Evolutionary conservation across 2,797 vertebrate genomes (phyloP).

Genomic region (Anguilla marmorata): DNA sequence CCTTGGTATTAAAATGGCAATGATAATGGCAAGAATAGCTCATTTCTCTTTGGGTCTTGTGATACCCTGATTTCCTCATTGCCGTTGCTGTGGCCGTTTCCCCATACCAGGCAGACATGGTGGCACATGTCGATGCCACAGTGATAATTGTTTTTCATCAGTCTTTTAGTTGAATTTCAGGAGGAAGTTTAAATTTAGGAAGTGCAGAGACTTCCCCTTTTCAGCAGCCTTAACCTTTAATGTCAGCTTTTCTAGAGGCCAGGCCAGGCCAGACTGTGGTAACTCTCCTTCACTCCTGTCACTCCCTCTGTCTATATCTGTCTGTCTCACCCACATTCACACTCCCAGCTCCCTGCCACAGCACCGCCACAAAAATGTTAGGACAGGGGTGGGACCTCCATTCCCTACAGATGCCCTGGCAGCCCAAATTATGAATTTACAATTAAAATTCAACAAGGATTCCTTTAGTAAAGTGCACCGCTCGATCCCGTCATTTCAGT

Average conservation of each 20-base stretch:
- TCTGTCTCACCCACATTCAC: neutral
- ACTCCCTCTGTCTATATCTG: neutral
- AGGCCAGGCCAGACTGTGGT: neutral
- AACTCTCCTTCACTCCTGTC: neutral
- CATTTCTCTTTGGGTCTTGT: neutral
- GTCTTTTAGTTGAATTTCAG: neutral
- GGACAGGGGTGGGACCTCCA: neutral
- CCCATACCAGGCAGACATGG: neutral
- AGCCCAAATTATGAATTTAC: constrained; percentile 7
- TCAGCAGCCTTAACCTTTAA: neutral
- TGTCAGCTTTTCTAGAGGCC: neutral
- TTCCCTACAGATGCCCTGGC: neutral
- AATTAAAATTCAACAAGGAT: neutral
- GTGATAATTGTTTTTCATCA: neutral
- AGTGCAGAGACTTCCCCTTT: neutral
- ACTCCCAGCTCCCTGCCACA: neutral
- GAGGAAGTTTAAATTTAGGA: neutral
- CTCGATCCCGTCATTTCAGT: neutral
- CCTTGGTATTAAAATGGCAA: neutral
- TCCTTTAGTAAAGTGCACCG: neutral
- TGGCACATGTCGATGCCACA: neutral
- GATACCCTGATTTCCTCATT: neutral
- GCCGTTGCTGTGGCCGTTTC: neutral
- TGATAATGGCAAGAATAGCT: neutral
- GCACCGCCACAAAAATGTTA: neutral